Base-by-base conservation (phyloP, 2,888 invertebrate genomes). In the Zygothrica quintamaculata region DNA sequence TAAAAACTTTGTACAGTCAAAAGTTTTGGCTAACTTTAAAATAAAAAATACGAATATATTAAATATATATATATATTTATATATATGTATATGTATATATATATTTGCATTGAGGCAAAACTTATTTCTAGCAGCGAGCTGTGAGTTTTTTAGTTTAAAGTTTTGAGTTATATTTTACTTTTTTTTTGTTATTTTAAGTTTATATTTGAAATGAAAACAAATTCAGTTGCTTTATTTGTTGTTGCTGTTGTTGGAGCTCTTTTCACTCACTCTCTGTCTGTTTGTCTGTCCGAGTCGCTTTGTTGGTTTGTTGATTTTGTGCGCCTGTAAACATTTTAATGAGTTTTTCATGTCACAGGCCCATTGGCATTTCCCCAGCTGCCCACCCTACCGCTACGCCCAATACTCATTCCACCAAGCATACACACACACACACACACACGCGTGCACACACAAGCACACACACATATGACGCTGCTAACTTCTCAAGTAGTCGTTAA, bases 401-500 rank as follows among this genome's bases (percentile, higher is more conserved):
- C 59, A 57, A 22, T 12, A 33, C 12, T 26, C 11, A 7, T n/a
- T 9, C 1, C 25, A 9, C 16, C 18, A 15, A 8, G 25, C 39
- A 31, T 22, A 26, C 33, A 31, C 31, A 39, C 11, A 16, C 11
- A 16, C 13, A 33, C n/a, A 12, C 34, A 6, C 39, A 25, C 53
- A 37, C 33, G 9, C 46, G 31, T 44, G 15, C 31, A 9, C n/a
- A 26, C 3, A 29, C n/a, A n/a, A 13, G 18, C 13, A 31, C 6
- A 36, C 36, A 43, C 25, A 55, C 33, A 59, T 64, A 66, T 77
- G 68, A 80, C 74, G 58, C 36, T 59, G 75, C 74, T 71, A 84
- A 88, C 86, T 88, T 86, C 88, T 88, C 84, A 88, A 88, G 88
- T 88, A 88, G 87, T 88, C 88, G 82, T 79, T 81, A 81, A 88